Conservation (phyloP, 2,113 vertebrate species). For the Turdus rufiventris region DNA sequence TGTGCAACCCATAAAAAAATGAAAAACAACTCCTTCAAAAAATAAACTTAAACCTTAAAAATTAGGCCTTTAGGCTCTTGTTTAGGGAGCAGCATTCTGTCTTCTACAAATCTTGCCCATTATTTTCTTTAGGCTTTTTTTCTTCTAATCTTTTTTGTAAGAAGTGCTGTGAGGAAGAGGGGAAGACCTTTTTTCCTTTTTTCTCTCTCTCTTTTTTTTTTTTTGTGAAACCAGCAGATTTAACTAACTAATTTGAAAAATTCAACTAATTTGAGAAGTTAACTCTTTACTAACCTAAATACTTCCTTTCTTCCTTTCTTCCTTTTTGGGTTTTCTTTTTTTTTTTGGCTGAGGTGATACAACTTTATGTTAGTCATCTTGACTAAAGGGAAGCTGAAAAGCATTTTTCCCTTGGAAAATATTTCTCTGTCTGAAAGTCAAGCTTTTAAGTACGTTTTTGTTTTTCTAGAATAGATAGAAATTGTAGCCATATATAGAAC, state of each 20-base stretch:
- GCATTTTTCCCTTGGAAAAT: background rate
- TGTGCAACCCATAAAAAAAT: background rate
- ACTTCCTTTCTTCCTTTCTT: too few relatives aligned
- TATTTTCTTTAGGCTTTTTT: background rate
- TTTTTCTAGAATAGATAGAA: background rate
- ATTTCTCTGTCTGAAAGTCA: background rate
- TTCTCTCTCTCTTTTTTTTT: too few relatives aligned
- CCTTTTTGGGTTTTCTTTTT: background rate
- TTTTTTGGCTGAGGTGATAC: background rate
- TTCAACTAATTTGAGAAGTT: background rate
- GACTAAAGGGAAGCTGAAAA: background rate
- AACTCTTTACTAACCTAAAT: background rate
- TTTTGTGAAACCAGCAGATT: background rate
- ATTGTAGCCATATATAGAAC: slow-evolving; percentile 1
- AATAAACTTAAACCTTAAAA: background rate
- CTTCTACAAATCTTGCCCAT: background rate
- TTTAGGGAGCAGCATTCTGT: background rate
- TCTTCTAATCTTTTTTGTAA: background rate
- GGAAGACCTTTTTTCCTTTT: background rate
- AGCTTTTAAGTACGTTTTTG: background rate
- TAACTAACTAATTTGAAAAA: background rate
- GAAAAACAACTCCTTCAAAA: background rate
- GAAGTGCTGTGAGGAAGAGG: background rate
- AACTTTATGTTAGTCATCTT: background rate
- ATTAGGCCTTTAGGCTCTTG: background rate